Evolutionary conservation across 1,140 invertebrate species (phyloP).

Genomic region (Leptoteleia sp.): DNA sequence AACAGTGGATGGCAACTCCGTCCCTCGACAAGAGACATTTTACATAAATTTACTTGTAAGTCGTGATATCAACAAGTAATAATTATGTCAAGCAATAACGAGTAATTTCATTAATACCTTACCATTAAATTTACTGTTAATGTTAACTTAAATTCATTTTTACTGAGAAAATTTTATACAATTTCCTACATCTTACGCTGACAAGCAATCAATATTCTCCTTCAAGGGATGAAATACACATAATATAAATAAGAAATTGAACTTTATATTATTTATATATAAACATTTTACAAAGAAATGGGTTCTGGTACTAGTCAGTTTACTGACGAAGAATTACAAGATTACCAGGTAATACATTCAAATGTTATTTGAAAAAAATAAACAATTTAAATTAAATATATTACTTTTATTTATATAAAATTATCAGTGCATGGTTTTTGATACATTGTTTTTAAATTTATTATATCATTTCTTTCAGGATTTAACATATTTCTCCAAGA

Average conservation of each 20-base stretch:
- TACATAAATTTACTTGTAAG: no score
- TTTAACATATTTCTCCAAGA: conserved; percentile 94
- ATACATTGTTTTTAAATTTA: no score
- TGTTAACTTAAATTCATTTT: no score
- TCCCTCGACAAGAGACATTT: conserved; percentile 22
- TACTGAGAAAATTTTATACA: no score
- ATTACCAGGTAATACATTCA: conserved; percentile 94
- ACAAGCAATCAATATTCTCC: no score
- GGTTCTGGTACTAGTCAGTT: conserved; percentile 91
- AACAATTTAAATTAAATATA: conserved; percentile 14
- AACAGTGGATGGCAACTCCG: conserved; percentile 26
- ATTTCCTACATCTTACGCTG: no score
- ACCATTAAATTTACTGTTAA: no score
- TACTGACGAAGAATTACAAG: conserved; percentile 92
- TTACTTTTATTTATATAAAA: no score
- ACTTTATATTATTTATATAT: background rate
- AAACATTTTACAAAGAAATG: conserved; percentile 80
- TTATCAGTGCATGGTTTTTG: no score
- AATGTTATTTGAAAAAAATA: background rate
- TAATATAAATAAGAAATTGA: background rate
- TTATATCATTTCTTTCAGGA: conserved; percentile 88
- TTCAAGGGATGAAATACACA: no score
- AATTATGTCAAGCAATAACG: no score
- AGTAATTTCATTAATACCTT: background rate
- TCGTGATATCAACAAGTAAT: background rate